A percentile compares a stretch with the other conserved stretches of the same genome.
Conservation (phyloP, 2,113 vertebrate species). For the Rhynchopsitta pachyrhyncha region DNA sequence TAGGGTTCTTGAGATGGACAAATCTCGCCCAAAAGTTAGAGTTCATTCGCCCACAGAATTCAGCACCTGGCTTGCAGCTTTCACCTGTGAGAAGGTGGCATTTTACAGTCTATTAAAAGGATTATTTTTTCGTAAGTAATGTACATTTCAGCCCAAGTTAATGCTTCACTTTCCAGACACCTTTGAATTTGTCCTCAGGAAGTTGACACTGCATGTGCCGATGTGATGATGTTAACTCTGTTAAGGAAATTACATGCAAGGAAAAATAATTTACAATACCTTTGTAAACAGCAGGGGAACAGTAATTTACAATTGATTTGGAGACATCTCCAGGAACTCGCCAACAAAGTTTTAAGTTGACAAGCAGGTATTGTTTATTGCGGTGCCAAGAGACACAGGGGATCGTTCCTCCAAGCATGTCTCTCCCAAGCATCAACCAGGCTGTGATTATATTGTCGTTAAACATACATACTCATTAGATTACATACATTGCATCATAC, state of each 20-base stretch:
- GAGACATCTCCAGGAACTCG: too few species aligned
- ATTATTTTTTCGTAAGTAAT: neutral
- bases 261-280: neutral
- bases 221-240: neutral
- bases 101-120: neutral
- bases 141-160: neutral
- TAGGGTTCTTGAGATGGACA: neutral
- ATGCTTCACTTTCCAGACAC: neutral
- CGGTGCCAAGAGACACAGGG: too few species aligned
- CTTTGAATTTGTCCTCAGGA: neutral
- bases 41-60: neutral
- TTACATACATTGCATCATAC: too few species aligned
- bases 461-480: too few species aligned
- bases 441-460: too few species aligned
- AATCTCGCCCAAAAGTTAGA: rapidly evolving
- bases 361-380: too few species aligned
- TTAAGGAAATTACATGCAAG: neutral
- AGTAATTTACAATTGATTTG: neutral
- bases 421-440: too few species aligned
- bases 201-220: neutral
- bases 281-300: neutral
- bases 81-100: neutral
- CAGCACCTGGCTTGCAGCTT: neutral
- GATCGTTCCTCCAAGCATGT: too few species aligned
- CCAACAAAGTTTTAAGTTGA: too few species aligned